phyloP scores from a whole-genome alignment of 2,888 invertebrate genomes.

The Machimus atricapillus region DNA sequence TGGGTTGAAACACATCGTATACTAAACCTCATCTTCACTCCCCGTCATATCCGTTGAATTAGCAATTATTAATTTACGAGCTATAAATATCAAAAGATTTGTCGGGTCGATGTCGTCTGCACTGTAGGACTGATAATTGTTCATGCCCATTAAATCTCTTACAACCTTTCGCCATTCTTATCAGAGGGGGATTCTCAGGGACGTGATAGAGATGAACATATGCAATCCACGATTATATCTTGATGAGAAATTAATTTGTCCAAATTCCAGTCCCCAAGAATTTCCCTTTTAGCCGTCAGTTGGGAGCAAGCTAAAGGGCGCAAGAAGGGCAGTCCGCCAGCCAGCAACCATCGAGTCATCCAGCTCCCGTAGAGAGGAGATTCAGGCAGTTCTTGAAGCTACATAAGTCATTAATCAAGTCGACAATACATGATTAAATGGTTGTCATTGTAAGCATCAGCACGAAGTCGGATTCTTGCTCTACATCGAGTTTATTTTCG shows the following conservation, averaged over 20 bases:
- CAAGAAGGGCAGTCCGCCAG: background rate
- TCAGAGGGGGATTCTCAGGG: background rate
- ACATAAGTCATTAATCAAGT: constrained; percentile 37
- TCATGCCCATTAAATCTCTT: constrained; percentile 25
- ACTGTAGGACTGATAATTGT: constrained; percentile 22
- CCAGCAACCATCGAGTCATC: background rate
- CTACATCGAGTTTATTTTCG: constrained; percentile 36
- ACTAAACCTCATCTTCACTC: background rate
- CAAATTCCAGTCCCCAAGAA: constrained; percentile 15
- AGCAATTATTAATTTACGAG: constrained; percentile 28
- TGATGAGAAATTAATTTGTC: constrained; percentile 40
- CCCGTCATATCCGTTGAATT: background rate
- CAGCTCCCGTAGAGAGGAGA: background rate
- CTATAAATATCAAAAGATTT: constrained; percentile 27
- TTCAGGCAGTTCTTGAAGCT: constrained; percentile 1
- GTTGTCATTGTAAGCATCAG: constrained; percentile 40
- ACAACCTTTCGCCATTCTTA: constrained; percentile 26
- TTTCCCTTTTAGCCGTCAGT: constrained; percentile 3
- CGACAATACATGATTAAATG: constrained; percentile 40
- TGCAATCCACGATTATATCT: constrained; percentile 34
- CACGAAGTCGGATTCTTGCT: constrained; percentile 27
- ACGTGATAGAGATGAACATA: constrained; percentile 21
- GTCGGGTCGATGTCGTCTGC: constrained; percentile 19
- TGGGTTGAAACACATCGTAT: background rate
- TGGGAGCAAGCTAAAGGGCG: constrained; percentile 15